phyloP scores from a whole-genome alignment of 2,113 vertebrate genomes.

The Menura novaehollandiae region DNA sequence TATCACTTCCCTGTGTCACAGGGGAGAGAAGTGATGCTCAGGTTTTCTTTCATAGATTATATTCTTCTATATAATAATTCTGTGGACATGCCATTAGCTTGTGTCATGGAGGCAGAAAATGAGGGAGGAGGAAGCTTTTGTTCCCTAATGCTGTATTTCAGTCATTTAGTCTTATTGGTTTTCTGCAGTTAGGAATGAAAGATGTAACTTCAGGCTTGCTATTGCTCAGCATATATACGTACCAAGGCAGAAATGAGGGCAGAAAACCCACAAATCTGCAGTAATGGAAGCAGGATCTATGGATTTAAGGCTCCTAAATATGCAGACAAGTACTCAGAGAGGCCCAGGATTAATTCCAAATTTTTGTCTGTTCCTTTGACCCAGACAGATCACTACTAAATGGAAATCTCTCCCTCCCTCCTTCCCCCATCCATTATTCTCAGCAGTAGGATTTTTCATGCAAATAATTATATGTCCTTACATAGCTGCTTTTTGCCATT shows the following conservation, averaged over 20 bases:
- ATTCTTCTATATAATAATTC: not conserved
- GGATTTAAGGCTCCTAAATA: not conserved
- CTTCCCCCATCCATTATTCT: not conserved
- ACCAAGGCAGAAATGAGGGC: not conserved
- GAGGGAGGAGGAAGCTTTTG: conserved; percentile 2
- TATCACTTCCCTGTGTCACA: not conserved
- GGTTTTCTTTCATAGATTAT: not conserved
- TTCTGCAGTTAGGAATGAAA: not conserved
- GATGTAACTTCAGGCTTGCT: not conserved
- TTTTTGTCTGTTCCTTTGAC: not conserved
- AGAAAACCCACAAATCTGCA: not conserved
- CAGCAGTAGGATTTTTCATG: not conserved
- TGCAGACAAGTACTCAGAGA: not conserved
- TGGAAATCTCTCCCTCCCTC: not conserved
- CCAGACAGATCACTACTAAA: not conserved
- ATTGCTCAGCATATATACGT: not conserved
- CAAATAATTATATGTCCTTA: not conserved
- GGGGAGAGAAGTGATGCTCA: not conserved
- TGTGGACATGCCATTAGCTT: not conserved
- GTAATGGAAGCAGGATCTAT: not conserved
- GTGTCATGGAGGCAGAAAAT: not conserved
- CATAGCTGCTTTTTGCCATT: not conserved
- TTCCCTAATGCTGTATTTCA: not conserved
- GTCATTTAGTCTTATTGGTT: not conserved
- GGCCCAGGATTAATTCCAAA: not conserved